Base-by-base conservation (phyloP, 2,797 vertebrate species). In the Leptatherina wallacei region DNA sequence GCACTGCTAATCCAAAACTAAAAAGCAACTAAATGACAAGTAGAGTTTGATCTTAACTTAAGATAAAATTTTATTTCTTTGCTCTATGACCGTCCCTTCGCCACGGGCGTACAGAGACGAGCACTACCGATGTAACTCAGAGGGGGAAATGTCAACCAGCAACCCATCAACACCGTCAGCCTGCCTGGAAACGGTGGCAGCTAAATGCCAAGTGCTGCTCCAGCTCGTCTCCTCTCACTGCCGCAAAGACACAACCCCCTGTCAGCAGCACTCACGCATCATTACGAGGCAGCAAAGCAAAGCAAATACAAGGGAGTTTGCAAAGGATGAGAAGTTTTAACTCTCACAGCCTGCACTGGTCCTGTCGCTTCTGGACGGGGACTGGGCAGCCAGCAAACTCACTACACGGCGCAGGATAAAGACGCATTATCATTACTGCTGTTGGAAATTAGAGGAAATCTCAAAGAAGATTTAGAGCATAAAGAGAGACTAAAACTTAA, bases 21-120 rank as follows among this genome's bases (percentile, higher is more conserved):
- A 33, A 27, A 66, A 42, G 24, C 93, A 94, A 95, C 94, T 95
- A 94, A 95, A 96, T 93, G 94, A 95, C 93, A 94, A 20, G 85
- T 80, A 91, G 83, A 95, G 93, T 80, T 87, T 89, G 70, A 92
- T 95, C 24, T 95, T 90, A 54, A 95, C 94, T 42, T 10, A 27
- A 92, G 83, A 91, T 90, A 94, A 95, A 87, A 89, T 89, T 29
- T 55, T 7, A 6, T 55, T 55, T 55, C 27, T 30, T 16, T 30
- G 54, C 13, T 7, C 13, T 9, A 29, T 27, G 12, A 24, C 51
- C 24, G 6, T 95, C 57, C 74, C 54, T 65, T 49, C 33, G 52
- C 47, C 44, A n/a, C 68, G 55, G 59, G 68, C 40, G 30, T 68
- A 57, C 42, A 42, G 10, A 52, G 36, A 59, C 61, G 71, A 71